A percentile compares a stretch with the other conserved stretches of the same genome.
phyloP scores from a whole-genome alignment of 2,888 invertebrate genomes.

The Polydrusus pterygomalis region DNA sequence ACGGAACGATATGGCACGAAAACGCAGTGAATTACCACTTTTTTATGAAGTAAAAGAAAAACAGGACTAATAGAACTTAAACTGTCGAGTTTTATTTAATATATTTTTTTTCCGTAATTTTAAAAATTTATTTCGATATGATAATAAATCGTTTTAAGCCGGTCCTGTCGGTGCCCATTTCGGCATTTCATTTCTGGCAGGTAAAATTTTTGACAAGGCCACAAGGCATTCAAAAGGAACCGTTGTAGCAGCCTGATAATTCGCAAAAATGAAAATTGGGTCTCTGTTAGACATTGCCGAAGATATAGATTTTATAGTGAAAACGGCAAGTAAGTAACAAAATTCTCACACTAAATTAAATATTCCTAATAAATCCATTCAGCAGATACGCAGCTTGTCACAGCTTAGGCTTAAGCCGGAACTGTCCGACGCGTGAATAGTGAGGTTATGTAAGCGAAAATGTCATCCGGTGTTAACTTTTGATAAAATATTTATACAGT shows the following conservation, averaged over 20 bases:
- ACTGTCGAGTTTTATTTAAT: neutral
- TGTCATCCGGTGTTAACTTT: conserved; percentile 33
- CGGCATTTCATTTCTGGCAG: neutral
- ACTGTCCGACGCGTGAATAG: conserved; percentile 44
- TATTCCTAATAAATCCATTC: neutral
- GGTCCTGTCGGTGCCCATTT: conserved; percentile 25
- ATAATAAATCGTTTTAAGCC: neutral
- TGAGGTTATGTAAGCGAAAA: conserved; percentile 47
- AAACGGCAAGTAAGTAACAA: conserved; percentile 69
- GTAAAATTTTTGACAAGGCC: conserved; percentile 34
- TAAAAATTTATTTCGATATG: too few relatives aligned
- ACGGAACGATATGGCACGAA: too few relatives aligned
- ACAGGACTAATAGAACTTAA: too few relatives aligned
- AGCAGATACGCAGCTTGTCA: neutral
- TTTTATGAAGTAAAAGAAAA: too few relatives aligned
- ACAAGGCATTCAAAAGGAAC: conserved; percentile 11
- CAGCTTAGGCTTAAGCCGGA: conserved; percentile 50
- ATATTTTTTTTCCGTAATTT: neutral
- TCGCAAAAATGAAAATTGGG: conserved; percentile 40
- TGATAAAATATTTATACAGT: conserved; percentile 10
- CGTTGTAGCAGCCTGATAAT: conserved; percentile 4
- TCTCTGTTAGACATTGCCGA: conserved; percentile 64
- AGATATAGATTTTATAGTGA: conserved; percentile 69
- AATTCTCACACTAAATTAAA: neutral
- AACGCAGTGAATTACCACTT: too few relatives aligned